Conservation (phyloP, 2,113 vertebrate genomes). For the Cololabis saira region DNA sequence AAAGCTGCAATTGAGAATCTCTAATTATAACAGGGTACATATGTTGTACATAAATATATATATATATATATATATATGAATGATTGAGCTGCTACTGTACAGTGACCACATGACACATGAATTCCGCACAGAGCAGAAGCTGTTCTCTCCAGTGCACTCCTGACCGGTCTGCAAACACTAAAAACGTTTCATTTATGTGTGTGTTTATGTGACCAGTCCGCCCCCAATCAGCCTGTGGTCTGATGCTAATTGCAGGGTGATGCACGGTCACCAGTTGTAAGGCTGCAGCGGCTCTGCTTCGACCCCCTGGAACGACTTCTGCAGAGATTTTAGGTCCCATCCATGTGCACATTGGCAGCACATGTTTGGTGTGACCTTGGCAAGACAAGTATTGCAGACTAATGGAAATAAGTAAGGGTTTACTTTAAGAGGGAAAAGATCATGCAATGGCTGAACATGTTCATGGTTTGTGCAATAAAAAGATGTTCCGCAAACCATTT, state of each 20-base stretch:
- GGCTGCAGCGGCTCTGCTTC: conserved; percentile 22
- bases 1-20: conserved; percentile 69
- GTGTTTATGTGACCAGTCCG: conserved; percentile 24
- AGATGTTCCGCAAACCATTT: conserved; percentile 13
- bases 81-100: conserved; percentile 3
- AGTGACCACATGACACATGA: conserved; percentile 7
- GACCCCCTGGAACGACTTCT: conserved; percentile 44
- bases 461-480: conserved; percentile 38
- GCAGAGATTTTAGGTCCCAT: conserved; percentile 27
- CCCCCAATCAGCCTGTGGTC: conserved; percentile 40
- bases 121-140: background rate
- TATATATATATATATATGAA: background rate
- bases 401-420: conserved; percentile 46
- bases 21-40: conserved; percentile 51
- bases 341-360: conserved; percentile 14
- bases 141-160: background rate
- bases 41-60: too few species aligned
- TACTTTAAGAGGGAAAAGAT: conserved; percentile 42
- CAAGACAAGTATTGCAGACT: conserved; percentile 13
- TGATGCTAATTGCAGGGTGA: conserved; percentile 74
- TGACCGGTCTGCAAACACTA: conserved; percentile 8
- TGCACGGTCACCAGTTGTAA: conserved; percentile 52
- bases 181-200: conserved; percentile 1
- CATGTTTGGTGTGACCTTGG: conserved; percentile 44
- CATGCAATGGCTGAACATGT: conserved; percentile 42